phyloP scores from a whole-genome alignment of 2,113 vertebrate species.

The Nothocercus julius region DNA sequence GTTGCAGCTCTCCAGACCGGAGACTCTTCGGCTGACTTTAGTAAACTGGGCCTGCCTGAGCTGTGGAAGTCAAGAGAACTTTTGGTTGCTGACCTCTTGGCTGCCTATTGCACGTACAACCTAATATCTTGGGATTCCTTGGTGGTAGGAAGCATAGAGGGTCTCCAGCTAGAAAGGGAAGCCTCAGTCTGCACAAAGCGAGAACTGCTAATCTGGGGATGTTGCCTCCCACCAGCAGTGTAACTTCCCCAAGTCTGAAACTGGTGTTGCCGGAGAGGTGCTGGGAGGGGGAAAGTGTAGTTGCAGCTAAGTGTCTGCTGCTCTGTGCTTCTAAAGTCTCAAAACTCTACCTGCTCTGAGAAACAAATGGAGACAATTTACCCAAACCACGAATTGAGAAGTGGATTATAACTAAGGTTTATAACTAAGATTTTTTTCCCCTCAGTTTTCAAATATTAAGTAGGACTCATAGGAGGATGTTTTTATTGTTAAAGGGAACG shows the following conservation, averaged over 20 bases:
- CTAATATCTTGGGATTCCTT: neutral
- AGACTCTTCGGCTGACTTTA: neutral
- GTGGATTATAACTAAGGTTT: accelerated
- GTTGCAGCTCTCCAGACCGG: neutral
- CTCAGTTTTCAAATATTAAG: accelerated
- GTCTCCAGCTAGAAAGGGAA: neutral
- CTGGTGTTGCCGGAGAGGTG: neutral
- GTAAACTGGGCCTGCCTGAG: neutral
- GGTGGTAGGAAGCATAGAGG: neutral
- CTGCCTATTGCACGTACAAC: neutral
- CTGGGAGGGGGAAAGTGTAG: neutral
- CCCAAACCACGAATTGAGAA: neutral
- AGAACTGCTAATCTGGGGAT: accelerated
- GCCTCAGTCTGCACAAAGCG: neutral
- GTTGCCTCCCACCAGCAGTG: neutral
- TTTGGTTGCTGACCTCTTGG: neutral
- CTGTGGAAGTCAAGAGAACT: neutral
- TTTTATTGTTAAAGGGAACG: neutral
- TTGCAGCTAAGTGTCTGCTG: neutral
- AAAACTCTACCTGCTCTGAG: neutral
- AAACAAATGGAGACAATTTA: neutral
- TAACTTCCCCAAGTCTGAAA: neutral
- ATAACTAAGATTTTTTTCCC: neutral
- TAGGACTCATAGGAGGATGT: neutral
- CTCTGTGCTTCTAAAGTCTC: neutral